Conservation (phyloP, 2,888 invertebrate species). For the Myopa tessellatipennis region DNA sequence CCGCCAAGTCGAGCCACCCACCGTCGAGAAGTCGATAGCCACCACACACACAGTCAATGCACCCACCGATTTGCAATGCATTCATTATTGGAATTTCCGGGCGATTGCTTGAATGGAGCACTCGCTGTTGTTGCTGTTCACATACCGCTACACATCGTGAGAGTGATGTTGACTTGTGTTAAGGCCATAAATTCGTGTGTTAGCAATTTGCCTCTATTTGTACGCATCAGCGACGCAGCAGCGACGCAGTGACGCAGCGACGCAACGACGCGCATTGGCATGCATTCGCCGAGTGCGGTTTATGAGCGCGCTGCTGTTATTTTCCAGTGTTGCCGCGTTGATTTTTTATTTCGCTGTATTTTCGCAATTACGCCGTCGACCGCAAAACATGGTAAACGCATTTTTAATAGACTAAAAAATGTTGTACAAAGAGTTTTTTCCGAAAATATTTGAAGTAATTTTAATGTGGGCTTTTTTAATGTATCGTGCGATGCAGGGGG, state of each 20-base stretch:
- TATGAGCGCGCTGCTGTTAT: neutral
- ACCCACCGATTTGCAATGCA: conserved; percentile 13
- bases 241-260: too few species aligned
- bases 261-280: neutral
- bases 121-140: neutral
- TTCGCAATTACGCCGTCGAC: conserved; percentile 59
- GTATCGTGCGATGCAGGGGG: too few species aligned
- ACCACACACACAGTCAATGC: neutral
- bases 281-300: neutral
- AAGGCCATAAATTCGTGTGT: conserved; percentile 50
- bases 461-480: too few species aligned
- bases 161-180: conserved; percentile 36
- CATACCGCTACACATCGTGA: neutral
- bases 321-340: conserved; percentile 10
- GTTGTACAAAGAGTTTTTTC: conserved; percentile 49
- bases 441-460: conserved; percentile 32
- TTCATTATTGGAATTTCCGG: conserved; percentile 24
- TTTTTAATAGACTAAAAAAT: conserved; percentile 66
- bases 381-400: conserved; percentile 50
- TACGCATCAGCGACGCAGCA: conserved; percentile 22
- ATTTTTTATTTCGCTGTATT: conserved; percentile 54
- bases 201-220: conserved; percentile 44
- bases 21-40: neutral
- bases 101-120: conserved; percentile 6
- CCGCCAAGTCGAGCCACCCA: too few species aligned